phyloP scores from a whole-genome alignment of 2,888 invertebrate species.

The Heliconius erato region DNA sequence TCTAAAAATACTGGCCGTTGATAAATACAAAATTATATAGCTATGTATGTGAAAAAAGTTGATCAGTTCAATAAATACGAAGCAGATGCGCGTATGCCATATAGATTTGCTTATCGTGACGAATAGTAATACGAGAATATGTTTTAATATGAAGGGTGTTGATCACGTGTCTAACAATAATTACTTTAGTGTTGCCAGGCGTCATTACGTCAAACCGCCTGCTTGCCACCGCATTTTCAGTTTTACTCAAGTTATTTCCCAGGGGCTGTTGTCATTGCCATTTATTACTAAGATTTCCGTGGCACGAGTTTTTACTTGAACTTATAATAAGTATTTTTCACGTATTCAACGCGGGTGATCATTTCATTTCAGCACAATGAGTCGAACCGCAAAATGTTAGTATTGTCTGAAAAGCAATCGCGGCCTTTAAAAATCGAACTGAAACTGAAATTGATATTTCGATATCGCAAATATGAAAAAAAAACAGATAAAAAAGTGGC shows the following conservation, averaged over 20 bases:
- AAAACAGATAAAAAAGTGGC: slow-evolving; percentile 9
- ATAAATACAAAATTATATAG: slow-evolving; percentile 35
- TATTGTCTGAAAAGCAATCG: slow-evolving; percentile 34
- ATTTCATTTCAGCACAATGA: slow-evolving; percentile 36
- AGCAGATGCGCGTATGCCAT: slow-evolving; percentile 46
- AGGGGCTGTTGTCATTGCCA: slow-evolving; percentile 62
- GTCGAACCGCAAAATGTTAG: slow-evolving; percentile 30
- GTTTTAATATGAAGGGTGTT: slow-evolving; percentile 63
- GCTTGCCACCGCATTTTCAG: slow-evolving; percentile 61
- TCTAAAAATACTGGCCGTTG: slow-evolving; percentile 42
- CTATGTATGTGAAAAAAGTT: slow-evolving; percentile 13
- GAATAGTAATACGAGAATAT: slow-evolving; percentile 56
- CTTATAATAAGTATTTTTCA: slow-evolving; percentile 52
- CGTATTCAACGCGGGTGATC: slow-evolving; percentile 41
- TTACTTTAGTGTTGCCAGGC: slow-evolving; percentile 69
- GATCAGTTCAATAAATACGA: slow-evolving; percentile 47
- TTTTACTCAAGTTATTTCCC: slow-evolving; percentile 68
- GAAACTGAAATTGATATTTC: slow-evolving; percentile 18
- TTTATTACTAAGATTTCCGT: slow-evolving; percentile 68
- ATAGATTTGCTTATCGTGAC: slow-evolving; percentile 53
- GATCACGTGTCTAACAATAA: slow-evolving; percentile 74
- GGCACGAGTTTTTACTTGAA: slow-evolving; percentile 57
- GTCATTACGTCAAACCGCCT: slow-evolving; percentile 61
- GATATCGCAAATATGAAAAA: slow-evolving; percentile 21
- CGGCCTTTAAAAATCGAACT: slow-evolving; percentile 23